Percentiles rank a stretch among this genome's conserved stretches.
Conservation (phyloP, 2,797 vertebrate species). For the Silurus lanzhouensis region DNA sequence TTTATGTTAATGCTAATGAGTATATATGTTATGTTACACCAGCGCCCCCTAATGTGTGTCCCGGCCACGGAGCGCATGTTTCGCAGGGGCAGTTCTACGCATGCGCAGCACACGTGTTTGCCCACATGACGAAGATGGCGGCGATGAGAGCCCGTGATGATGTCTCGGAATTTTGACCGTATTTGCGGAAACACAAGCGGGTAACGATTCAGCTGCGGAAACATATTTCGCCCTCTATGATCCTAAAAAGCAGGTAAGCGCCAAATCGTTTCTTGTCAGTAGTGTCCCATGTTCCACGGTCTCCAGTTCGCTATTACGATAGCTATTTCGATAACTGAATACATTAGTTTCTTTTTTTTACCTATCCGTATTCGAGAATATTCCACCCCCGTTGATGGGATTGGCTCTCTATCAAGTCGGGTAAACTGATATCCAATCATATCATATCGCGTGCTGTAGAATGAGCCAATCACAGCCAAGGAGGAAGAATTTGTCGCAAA, state of each 20-base stretch:
- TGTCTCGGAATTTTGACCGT: not conserved
- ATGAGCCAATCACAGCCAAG: constrained; percentile 1
- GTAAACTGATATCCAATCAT: not conserved
- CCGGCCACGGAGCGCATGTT: not conserved
- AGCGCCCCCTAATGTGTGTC: not conserved
- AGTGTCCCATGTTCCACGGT: not conserved
- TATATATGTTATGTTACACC: too few relatives aligned
- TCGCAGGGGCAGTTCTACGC: constrained; percentile 12
- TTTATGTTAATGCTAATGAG: too few relatives aligned
- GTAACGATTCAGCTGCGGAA: not conserved
- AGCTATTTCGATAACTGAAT: not conserved
- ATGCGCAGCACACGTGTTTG: constrained; percentile 30
- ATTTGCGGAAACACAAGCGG: constrained; percentile 5
- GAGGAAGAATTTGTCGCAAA: constrained; percentile 8
- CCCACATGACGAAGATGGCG: constrained; percentile 47
- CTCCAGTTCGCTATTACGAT: not conserved
- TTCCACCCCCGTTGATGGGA: not conserved
- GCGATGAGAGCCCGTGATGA: constrained; percentile 46
- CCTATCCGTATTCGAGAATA: constrained; percentile 4
- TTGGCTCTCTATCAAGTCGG: not conserved
- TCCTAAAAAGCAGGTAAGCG: constrained; percentile 3
- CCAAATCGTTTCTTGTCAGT: not conserved
- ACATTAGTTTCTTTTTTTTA: not conserved
- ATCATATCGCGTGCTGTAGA: not conserved
- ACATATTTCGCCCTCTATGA: not conserved